These are phyloP conservation scores for Gymnodraco acuticeps DNA, from an alignment of 2,797 vertebrate genomes.

Conservation along the genomic window DNA sequence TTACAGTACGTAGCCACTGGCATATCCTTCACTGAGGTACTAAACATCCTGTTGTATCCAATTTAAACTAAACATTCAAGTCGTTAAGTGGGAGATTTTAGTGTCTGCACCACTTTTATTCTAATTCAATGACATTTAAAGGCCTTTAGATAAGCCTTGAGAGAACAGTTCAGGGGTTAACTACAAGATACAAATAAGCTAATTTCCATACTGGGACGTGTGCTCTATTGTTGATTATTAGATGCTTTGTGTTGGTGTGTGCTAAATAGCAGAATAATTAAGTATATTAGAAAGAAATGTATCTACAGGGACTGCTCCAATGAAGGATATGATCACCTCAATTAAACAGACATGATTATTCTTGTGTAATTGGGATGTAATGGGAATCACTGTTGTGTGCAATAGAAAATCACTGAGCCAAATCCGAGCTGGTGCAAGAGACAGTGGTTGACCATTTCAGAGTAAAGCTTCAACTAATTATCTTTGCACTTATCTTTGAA, in stretches of 20 bases:
- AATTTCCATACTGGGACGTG: slow-evolving; percentile 29
- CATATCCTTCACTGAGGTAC: background rate
- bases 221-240: slow-evolving; percentile 54
- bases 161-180: slow-evolving; percentile 33
- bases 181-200: slow-evolving; percentile 25
- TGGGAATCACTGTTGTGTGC: slow-evolving; percentile 67
- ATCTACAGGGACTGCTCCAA: slow-evolving; percentile 66
- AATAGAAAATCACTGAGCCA: slow-evolving; percentile 63
- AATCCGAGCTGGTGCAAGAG: slow-evolving; percentile 54
- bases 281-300: slow-evolving; percentile 64
- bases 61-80: background rate
- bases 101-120: slow-evolving; percentile 2
- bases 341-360: slow-evolving; percentile 73
- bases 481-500: slow-evolving; percentile 9
- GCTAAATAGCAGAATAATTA: slow-evolving; percentile 61
- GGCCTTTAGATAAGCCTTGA: slow-evolving; percentile 1
- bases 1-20: background rate
- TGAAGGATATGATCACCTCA: slow-evolving; percentile 74
- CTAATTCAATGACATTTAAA: slow-evolving; percentile 14
- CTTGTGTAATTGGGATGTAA: slow-evolving; percentile 72
- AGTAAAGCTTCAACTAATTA: slow-evolving; percentile 18
- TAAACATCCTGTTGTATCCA: slow-evolving; percentile 10
- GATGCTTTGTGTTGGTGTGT: slow-evolving; percentile 32
- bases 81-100: slow-evolving; percentile 9
- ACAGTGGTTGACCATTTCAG: slow-evolving; percentile 44